Evolutionary conservation across 1,140 invertebrate genomes (phyloP), one percentile per base, ranked within the genome.

Genomic region (Meteorus sp.): DNA sequence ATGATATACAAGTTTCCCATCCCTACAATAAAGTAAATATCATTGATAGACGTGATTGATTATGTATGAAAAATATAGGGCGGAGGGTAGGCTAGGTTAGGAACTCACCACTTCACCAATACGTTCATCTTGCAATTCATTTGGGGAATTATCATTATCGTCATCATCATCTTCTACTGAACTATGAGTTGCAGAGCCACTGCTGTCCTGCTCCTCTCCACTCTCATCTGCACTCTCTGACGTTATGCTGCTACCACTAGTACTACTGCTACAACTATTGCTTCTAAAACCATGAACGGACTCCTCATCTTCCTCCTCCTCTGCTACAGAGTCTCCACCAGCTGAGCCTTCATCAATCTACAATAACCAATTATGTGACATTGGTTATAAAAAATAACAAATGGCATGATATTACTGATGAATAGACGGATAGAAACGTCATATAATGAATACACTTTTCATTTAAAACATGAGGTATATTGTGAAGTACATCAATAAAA

Each of bases 231-330:
- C 75, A 23, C 75, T 79, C 0, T 77, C 75, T 0, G 71, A 73
- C 0, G 74, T 71, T 7, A 76, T 73, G 37, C 69, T 77, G 31
- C 70, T 77, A n/a, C 73, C 74, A 45, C 72, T 73, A 6, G 64
- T 73, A 43, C 71, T 78, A 27, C 59, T 61, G 11, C 70, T 78
- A 56, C 74, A 78, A 31, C 70, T 77, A 5, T 73, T 76, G 19
- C 70, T 77, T 13, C 67, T 69, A 19, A 76, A 79, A 13, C 64
- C 71, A 23, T 72, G 73, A 11, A 71, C 72, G 17, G 75, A 69
- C 17, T 73, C 77, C 35, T 78, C 78, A 56, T 80, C 78, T 25
- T 79, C 78, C 43, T 80, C 78, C 57, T 80, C 78, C 53, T 80
- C 78, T 0, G 72, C 75, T 3, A 69, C 73, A 9, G 77, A 79